Percentiles rank a stretch among this genome's conserved stretches.
These are phyloP conservation scores for Uromys caudimaculatus DNA, from an alignment of 2,797 vertebrate genomes.

Conservation along the genomic window DNA sequence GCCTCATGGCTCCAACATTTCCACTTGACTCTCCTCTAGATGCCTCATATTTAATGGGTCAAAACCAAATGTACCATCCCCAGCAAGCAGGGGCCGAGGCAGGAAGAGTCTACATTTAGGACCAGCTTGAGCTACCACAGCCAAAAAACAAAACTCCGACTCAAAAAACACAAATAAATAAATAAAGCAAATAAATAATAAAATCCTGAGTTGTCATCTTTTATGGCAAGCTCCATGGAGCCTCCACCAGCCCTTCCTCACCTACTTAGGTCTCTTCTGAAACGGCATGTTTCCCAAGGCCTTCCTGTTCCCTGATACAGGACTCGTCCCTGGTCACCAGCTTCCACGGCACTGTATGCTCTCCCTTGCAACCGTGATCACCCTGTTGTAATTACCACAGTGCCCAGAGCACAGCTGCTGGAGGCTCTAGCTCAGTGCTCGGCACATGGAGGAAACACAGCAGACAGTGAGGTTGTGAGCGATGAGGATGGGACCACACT, in stretches of 20 bases:
- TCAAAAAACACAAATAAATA: background rate
- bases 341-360: background rate
- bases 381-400: background rate
- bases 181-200: background rate
- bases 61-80: background rate
- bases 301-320: constrained; percentile 21
- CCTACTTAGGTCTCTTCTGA: background rate
- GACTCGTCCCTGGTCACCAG: background rate
- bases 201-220: background rate
- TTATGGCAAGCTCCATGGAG: background rate
- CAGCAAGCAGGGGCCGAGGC: background rate
- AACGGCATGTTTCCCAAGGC: background rate
- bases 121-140: background rate
- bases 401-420: background rate
- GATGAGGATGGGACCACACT: background rate
- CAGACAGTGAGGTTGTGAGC: background rate
- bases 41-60: background rate
- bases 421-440: background rate
- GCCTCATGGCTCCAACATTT: background rate
- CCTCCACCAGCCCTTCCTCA: background rate
- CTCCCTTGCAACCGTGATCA: background rate
- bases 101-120: background rate
- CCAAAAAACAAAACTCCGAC: background rate
- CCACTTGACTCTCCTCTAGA: background rate
- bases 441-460: background rate